Conservation (phyloP, 2,888 invertebrate genomes). For the Ormia ochracea region DNA sequence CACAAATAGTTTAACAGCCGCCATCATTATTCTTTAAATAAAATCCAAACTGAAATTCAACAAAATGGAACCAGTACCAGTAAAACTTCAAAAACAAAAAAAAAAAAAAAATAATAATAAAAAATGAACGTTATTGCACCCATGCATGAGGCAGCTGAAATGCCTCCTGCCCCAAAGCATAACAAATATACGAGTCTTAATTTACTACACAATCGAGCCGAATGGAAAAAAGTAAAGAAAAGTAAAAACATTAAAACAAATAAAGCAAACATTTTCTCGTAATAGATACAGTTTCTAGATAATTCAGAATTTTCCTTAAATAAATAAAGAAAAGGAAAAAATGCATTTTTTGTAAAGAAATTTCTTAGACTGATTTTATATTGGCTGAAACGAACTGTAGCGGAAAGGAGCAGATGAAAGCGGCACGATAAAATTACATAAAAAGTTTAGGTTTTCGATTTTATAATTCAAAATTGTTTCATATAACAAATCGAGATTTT, state of each 20-base stretch:
- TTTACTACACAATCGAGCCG: conserved; percentile 24
- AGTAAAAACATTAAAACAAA: neutral
- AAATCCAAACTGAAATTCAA: conserved; percentile 12
- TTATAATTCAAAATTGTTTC: too few relatives aligned
- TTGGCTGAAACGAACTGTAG: neutral
- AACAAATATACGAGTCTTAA: conserved; percentile 23
- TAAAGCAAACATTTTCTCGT: conserved; percentile 22
- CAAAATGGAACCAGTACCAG: conserved; percentile 5
- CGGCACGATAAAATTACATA: too few relatives aligned
- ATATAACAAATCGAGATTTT: too few relatives aligned
- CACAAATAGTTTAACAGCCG: conserved; percentile 39
- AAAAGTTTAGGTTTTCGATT: too few relatives aligned
- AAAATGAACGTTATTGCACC: neutral
- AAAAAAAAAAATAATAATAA: too few relatives aligned
- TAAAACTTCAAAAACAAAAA: too few relatives aligned
- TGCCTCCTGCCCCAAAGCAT: conserved; percentile 2
- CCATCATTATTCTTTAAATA: conserved; percentile 40
- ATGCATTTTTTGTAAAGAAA: neutral
- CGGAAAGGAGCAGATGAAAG: neutral
- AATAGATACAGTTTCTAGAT: conserved; percentile 58
- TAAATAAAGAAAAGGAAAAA: neutral
- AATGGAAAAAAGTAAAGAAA: neutral
- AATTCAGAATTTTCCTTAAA: conserved; percentile 26
- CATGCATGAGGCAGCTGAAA: neutral
- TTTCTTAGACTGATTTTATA: neutral